Percentiles rank a stretch among this genome's conserved stretches.
These are phyloP conservation scores for Diadumene lineata DNA, from an alignment of 92 coral and sea anemone species.

Conservation along the genomic window DNA sequence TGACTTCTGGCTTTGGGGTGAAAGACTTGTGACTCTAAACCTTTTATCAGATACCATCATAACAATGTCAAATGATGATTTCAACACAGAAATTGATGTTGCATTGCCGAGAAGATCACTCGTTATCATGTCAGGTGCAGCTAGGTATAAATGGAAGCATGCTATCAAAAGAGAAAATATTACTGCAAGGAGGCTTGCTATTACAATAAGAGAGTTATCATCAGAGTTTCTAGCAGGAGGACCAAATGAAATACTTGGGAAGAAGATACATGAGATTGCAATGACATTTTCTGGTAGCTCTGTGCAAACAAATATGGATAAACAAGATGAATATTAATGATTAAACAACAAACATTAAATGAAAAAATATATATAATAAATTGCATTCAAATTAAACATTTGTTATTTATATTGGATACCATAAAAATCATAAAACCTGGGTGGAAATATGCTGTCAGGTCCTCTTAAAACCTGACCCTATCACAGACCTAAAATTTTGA, in stretches of 20 bases:
- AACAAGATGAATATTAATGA: background rate
- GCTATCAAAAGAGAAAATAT: constrained; percentile 81
- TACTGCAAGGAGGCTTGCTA: constrained; percentile 74
- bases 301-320: constrained; percentile 50
- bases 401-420: too few species aligned
- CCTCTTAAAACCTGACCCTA: too few species aligned
- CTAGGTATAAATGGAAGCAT: constrained; percentile 91
- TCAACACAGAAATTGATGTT: constrained; percentile 56
- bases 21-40: constrained; percentile 83
- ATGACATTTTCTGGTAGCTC: constrained; percentile 75
- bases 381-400: too few species aligned
- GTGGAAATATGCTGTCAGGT: too few species aligned
- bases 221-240: constrained; percentile 68
- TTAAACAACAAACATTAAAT: too few species aligned
- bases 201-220: constrained; percentile 88
- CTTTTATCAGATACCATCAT: constrained; percentile 68
- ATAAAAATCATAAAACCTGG: too few species aligned
- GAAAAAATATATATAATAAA: too few species aligned
- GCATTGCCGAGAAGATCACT: constrained; percentile 80
- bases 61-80: constrained; percentile 56
- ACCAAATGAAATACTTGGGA: constrained; percentile 45
- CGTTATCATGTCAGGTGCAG: constrained; percentile 70
- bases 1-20: constrained; percentile 98
- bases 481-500: too few species aligned
- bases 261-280: constrained; percentile 56